These are phyloP conservation scores for Zaprionus taronus DNA, from an alignment of 1,140 invertebrate genomes.

Conservation along the genomic window DNA sequence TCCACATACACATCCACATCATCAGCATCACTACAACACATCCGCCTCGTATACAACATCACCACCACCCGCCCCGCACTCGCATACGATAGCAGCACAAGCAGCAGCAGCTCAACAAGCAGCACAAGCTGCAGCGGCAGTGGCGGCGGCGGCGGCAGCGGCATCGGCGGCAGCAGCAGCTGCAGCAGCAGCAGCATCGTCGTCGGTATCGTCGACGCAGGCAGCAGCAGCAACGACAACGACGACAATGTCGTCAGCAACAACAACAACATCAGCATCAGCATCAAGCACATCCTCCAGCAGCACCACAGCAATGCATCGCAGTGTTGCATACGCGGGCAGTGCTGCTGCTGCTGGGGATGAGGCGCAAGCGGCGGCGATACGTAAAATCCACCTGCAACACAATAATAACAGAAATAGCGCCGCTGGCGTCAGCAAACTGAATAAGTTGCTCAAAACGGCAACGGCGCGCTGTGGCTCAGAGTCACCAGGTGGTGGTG, in stretches of 20 bases:
- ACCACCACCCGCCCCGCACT: conserved; percentile 64
- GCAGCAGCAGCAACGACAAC: conserved; percentile 23
- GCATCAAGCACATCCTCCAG: conserved; percentile 48
- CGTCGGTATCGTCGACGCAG: too few species aligned
- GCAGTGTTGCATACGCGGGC: conserved; percentile 85
- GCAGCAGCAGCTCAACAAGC: conserved; percentile 61
- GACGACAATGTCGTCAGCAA: conserved; percentile 29
- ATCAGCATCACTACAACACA: conserved; percentile 62
- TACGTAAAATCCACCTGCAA: conserved; percentile 84
- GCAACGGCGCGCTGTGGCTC: conserved; percentile 68
- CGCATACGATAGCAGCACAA: conserved; percentile 43
- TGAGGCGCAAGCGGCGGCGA: conserved; percentile 85
- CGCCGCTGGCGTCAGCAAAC: conserved; percentile 81
- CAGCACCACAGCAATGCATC: conserved; percentile 85
- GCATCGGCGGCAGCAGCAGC: conserved; percentile 28
- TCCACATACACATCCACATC: conserved; percentile 61
- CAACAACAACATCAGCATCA: conserved; percentile 49
- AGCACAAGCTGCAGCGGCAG: conserved; percentile 31
- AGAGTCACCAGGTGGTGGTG: conserved; percentile 56
- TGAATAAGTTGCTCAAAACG: conserved; percentile 84
- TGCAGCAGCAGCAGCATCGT: conserved; percentile 28
- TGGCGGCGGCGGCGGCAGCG: conserved; percentile 41
- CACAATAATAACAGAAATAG: conserved; percentile 31
- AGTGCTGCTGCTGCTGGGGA: conserved; percentile 84
- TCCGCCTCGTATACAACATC: conserved; percentile 74